Evolutionary conservation across 2,888 invertebrate species (phyloP), one percentile per base, ranked within the genome.

Genomic region (Antheraea yamamai): DNA sequence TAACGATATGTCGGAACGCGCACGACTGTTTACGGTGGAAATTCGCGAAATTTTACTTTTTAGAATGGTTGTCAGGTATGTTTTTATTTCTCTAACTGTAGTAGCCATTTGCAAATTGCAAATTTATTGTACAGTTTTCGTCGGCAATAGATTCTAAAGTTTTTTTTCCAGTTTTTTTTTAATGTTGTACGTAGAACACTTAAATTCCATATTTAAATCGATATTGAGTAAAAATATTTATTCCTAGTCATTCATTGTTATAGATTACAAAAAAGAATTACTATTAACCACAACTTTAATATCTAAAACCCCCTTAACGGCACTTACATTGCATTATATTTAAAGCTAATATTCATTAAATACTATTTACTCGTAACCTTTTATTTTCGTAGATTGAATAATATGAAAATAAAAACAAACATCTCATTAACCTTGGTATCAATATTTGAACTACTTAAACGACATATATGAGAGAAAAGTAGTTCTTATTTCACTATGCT

Each of bases 1-100:
- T 77, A 78, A 76, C 75, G 73, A 74, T 75, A 75, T 68, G 68
- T 73, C 39, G 55, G 47, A 70, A 47, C 14, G 18, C 30, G 35
- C 39, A 68, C 23, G 23, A 20, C 18, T 58, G n/a, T 73, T 72
- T 66, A 26, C 47, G 4, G 58, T 14, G 23, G 7, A 73, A 64
- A 73, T 70, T 73, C 23, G n/a, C 20, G 20, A 64, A 39, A 35
- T 35, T 73, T 61, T 47, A 64, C 35, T 64, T 73, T 61, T 73
- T 61, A 35, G 4, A 61, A 58, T n/a, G 20, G 10, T 70, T 7
- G 20, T 20, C 70, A 70, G 39, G 39, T n/a, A 16, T 39, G 39
- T 70, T 39, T 70, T 39, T 20, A 4, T 39, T 39, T 8, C 20
- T 12, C 39, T 70, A 20, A 39, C 35, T 70, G 70, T 39, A 70